These are phyloP conservation scores for Argynnis bischoffii DNA, from an alignment of 2,888 invertebrate genomes.

Conservation along the genomic window DNA sequence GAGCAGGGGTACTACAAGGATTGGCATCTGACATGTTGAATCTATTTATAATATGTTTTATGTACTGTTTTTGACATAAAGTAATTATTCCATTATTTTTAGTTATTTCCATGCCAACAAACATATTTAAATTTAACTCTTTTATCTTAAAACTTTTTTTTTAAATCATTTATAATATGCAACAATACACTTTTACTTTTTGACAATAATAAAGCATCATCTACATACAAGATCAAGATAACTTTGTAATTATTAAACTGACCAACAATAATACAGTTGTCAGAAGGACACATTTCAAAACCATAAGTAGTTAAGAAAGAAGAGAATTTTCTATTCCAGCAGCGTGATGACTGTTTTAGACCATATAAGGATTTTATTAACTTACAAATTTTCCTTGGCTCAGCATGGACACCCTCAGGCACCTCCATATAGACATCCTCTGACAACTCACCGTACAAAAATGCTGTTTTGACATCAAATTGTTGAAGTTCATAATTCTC, in stretches of 20 bases:
- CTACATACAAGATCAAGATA: slow-evolving; percentile 15
- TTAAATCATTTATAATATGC: neutral
- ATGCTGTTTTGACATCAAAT: slow-evolving; percentile 28
- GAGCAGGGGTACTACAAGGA: neutral
- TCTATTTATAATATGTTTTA: neutral
- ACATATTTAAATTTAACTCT: neutral
- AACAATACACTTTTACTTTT: neutral
- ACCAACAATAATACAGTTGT: slow-evolving; percentile 18
- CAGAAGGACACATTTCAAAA: slow-evolving; percentile 16
- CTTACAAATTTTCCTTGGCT: slow-evolving; percentile 19
- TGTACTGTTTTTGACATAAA: slow-evolving; percentile 4
- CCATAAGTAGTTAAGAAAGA: slow-evolving; percentile 6
- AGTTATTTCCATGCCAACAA: neutral
- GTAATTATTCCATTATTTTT: neutral
- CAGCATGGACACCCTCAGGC: too few relatives aligned
- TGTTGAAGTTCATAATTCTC: slow-evolving; percentile 19
- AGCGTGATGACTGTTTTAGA: slow-evolving; percentile 32
- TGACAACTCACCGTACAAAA: too few relatives aligned
- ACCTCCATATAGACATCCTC: too few relatives aligned
- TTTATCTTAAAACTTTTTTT: neutral
- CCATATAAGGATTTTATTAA: slow-evolving; percentile 33
- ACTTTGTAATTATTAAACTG: slow-evolving; percentile 13
- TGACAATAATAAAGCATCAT: slow-evolving; percentile 15
- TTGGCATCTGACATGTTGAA: slow-evolving; percentile 4
- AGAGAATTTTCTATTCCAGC: slow-evolving; percentile 25